Evolutionary conservation across 2,888 invertebrate species (phyloP).

Genomic region (Deroplatys truncata): DNA sequence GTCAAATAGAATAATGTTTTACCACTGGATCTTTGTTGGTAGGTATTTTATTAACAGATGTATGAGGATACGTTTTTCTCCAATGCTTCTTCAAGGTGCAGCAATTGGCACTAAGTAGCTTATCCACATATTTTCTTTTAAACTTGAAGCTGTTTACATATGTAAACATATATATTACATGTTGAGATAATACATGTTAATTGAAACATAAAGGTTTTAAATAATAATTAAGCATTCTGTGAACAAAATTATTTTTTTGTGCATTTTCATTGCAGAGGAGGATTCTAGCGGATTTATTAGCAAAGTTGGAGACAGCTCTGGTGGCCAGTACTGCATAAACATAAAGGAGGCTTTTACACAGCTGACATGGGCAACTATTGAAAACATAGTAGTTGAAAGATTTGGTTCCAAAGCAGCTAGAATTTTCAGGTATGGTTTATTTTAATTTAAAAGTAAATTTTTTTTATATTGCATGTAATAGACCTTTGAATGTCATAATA

Average conservation of each 20-base stretch:
- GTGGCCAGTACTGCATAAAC: conserved; percentile 77
- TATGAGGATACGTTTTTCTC: too few relatives aligned
- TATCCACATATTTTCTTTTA: too few relatives aligned
- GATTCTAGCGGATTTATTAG: conserved; percentile 72
- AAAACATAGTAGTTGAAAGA: conserved; percentile 78
- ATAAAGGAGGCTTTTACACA: conserved; percentile 65
- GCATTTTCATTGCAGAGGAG: conserved; percentile 55
- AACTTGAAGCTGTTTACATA: too few relatives aligned
- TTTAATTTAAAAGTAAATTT: not conserved
- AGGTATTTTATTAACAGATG: too few relatives aligned
- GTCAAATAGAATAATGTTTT: too few relatives aligned
- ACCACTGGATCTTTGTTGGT: too few relatives aligned
- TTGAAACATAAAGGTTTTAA: not conserved
- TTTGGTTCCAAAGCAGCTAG: conserved; percentile 81
- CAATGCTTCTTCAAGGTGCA: too few relatives aligned
- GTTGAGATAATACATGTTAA: too few relatives aligned
- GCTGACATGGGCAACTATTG: conserved; percentile 69
- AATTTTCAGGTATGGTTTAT: conserved; percentile 62
- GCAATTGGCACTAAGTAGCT: too few relatives aligned
- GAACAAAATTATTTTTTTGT: not conserved
- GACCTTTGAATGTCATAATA: not conserved
- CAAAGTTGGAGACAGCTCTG: conserved; percentile 74
- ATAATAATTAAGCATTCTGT: not conserved
- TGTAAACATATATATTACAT: too few relatives aligned
- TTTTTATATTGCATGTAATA: not conserved